Evolutionary conservation across 2,888 invertebrate species (phyloP), one percentile per base, ranked within the genome.

Genomic region (Seladonia tumulorum): DNA sequence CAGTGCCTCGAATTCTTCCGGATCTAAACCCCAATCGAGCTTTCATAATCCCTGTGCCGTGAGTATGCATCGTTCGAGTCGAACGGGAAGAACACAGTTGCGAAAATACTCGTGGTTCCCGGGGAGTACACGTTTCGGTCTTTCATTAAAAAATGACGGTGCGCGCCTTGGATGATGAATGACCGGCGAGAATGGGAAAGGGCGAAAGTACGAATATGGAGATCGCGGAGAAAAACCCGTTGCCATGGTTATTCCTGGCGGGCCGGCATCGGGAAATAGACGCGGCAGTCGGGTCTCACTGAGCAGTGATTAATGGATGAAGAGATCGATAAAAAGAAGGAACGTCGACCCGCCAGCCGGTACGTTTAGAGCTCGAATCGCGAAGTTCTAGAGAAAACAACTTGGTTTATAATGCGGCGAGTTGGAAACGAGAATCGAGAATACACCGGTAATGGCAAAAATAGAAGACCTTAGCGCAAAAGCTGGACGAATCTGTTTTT

Each of bases 221-320:
- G 78, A 82, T 87, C 82, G 74, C 66, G 53, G 79, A 25, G 53
- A 80, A 80, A 82, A 22, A 49, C 49, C 2, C 80, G 72, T 80
- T 72, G 42, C 63, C 72, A 79, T 39, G 87, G 80, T 80, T 87
- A 87, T 86, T 77, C 82, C 86, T 80, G 39, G 35, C 7, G 16
- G 29, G 66, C 39, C 47, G 53, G 25, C 42, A 57, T 76, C 73
- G 53, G 63, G 85, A 45, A 66, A 75, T 60, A 76, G 81, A 85
- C 86, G 77, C 42, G 53, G 14, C 42, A 63, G 75, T 63, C 82
- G 71, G 35, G 53, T 18, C 29, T 29, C 35, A 8, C 60, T 25
- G 18, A 0, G 0, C 22, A 53, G 16, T 86, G 86, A 86, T 86
- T 86, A 87, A 87, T 79, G 79, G 63, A 57, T 29, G 72, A 45